phyloP scores from a whole-genome alignment of 2,797 vertebrate species.

The Ammospiza maritima region DNA sequence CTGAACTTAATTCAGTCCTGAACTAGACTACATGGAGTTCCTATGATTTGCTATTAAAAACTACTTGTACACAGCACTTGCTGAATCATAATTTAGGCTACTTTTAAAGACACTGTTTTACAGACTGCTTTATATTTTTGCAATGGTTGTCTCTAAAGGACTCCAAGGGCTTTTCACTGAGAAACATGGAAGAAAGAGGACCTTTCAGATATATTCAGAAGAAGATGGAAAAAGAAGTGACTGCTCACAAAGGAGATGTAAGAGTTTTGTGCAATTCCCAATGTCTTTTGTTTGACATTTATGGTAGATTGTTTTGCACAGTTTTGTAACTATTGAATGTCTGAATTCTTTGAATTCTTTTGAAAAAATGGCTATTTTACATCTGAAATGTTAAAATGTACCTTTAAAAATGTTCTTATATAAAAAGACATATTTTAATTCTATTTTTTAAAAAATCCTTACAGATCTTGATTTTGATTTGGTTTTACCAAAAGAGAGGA shows the following conservation, averaged over 20 bases:
- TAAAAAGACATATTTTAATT: background rate
- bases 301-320: background rate
- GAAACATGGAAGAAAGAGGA: background rate
- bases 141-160: background rate
- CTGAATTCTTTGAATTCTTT: background rate
- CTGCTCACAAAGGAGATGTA: background rate
- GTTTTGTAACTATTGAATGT: background rate
- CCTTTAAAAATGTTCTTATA: background rate
- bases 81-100: background rate
- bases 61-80: background rate
- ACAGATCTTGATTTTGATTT: background rate
- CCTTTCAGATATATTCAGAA: background rate
- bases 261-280: background rate
- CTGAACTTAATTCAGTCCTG: background rate
- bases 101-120: background rate
- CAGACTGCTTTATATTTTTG: background rate
- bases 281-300: background rate
- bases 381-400: background rate
- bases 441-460: background rate
- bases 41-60: background rate
- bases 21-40: background rate
- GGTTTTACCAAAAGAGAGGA: background rate
- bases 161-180: background rate
- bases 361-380: background rate
- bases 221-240: background rate